These are phyloP conservation scores for Anolis carolinensis DNA, from an alignment of 2,113 vertebrate species.

Conservation along the genomic window DNA sequence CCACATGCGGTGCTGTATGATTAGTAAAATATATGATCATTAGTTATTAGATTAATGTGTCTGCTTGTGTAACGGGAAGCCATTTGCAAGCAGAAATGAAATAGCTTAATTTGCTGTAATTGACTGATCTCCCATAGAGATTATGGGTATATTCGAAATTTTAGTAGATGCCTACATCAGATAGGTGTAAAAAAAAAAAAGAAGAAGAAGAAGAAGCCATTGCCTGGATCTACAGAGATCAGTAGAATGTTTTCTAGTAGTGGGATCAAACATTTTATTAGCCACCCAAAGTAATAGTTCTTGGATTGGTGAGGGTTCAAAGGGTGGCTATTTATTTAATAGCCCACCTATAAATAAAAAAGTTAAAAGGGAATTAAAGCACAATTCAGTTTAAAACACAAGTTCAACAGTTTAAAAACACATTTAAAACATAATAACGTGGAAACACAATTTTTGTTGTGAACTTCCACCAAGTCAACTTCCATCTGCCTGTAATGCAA, in stretches of 20 bases:
- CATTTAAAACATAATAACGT: too few species aligned
- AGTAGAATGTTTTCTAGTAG: background rate
- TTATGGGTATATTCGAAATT: slow-evolving; percentile 72
- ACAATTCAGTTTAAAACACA: too few species aligned
- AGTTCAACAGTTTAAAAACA: too few species aligned
- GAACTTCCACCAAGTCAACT: too few species aligned
- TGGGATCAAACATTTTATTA: background rate
- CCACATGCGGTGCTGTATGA: slow-evolving; percentile 79
- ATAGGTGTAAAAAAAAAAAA: slow-evolving; percentile 56
- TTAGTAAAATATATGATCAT: slow-evolving; percentile 86
- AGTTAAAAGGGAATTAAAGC: too few species aligned
- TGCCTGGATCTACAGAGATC: background rate
- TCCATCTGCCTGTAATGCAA: too few species aligned
- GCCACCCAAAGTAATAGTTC: too few species aligned
- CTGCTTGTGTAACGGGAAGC: slow-evolving; percentile 84
- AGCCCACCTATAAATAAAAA: too few species aligned
- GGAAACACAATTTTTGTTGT: too few species aligned
- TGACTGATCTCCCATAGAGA: slow-evolving; percentile 84
- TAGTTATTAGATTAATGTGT: slow-evolving; percentile 87
- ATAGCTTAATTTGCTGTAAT: slow-evolving; percentile 86
- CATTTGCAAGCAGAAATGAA: slow-evolving; percentile 84
- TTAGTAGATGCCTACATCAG: slow-evolving; percentile 74
- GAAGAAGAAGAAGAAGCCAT: too few species aligned
- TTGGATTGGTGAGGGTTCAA: too few species aligned
- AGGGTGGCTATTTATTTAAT: too few species aligned